Base-by-base conservation (phyloP, 2,888 invertebrate species). In the Melanophora roralis region DNA sequence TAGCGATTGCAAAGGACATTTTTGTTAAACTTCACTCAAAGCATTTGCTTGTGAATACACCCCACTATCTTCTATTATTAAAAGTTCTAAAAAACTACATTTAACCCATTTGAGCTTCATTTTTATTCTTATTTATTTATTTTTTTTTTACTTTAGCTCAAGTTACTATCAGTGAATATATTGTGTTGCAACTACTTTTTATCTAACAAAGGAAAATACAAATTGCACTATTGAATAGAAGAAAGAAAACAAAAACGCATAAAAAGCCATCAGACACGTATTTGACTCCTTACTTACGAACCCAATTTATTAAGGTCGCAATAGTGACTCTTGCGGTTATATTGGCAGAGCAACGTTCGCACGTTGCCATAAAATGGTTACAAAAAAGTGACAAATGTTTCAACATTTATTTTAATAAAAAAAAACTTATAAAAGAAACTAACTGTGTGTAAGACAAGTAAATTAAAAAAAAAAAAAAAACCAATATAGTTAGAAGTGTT, bases 191-290 rank as follows among this genome's bases (percentile, higher is more conserved):
- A n/a, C n/a, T n/a, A n/a, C 40, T 65, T 16, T 43, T 23, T 21
- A 6, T 5, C 16, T 38, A 19, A 16, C 34, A 55, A 53, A 43
- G 43, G 5, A 36, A 59, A 38, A 47, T 27, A 27, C 19, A 60
- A 43, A 12, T 32, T 16, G 45, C 36, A 14, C 21, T 40, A n/a
- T 6, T 0, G 7, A 23, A 23, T 8, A 49, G 7, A 21, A 51
- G 3, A 64, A 59, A 27, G 65, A 67, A 49, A n/a, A n/a, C n/a
- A 40, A 59, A 67, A 71, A 38, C 60, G 47, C 69, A 79, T 53
- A 71, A 71, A 67, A 65, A 65, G 14, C 12, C 19, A 71, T 27
- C 71, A 67, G 71, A 67, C 79, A 79, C 75, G 75, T 79, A 79
- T 60, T 75, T 67, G 67, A 75, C 69, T 71, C 71, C 40, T 67